Evolutionary conservation across 1,140 invertebrate genomes (phyloP), one percentile per base, ranked within the genome.

Genomic region (Drosophila bifasciata): DNA sequence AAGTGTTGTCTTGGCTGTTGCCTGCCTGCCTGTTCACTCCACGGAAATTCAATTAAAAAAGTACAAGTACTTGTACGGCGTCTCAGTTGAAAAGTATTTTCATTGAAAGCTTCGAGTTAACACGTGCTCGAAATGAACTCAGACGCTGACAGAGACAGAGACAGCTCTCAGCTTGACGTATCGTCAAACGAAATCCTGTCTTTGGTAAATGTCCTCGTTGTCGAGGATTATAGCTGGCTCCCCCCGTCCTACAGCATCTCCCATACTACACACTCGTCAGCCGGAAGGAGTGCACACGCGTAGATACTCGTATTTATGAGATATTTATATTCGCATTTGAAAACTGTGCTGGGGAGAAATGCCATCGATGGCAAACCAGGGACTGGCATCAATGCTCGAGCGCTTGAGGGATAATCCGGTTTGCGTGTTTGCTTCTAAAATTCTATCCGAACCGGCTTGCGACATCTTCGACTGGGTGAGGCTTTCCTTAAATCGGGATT

Each of bases 241-340:
- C 41, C 57, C 39, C 67, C 39, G n/a, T n/a, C n/a, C n/a, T n/a
- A n/a, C n/a, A 45, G 32, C 51, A 17, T 19, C 13, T 16, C 44
- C 56, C 36, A 46, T 41, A 23, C 19, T 11, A 43, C 46, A 23
- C 23, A 41, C 21, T 48, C 41, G 28, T 57, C 41, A 48, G 39
- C 25, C 4, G 32, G 39, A 57, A 52, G 36, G 25, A 59, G 45
- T 40, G 32, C 50, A 52, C 62, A 76, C 43, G 56, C 28, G 49
- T 76, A 67, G 67, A 64, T 48, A 68, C 62, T 48, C 50, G 50
- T 60, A 83, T 78, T 79, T 75, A 84, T 79, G 79, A 84, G 71
- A 62, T 73, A 73, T 63, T 79, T 64, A 72, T 67, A 58, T 52
- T 52, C 52, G 32, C 60, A 74, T 58, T 50, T 41, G 17, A 11